A percentile compares a stretch with the other conserved stretches of the same genome.
These are phyloP conservation scores for Leptothorax acervorum DNA, from an alignment of 2,888 invertebrate species.

Conservation along the genomic window DNA sequence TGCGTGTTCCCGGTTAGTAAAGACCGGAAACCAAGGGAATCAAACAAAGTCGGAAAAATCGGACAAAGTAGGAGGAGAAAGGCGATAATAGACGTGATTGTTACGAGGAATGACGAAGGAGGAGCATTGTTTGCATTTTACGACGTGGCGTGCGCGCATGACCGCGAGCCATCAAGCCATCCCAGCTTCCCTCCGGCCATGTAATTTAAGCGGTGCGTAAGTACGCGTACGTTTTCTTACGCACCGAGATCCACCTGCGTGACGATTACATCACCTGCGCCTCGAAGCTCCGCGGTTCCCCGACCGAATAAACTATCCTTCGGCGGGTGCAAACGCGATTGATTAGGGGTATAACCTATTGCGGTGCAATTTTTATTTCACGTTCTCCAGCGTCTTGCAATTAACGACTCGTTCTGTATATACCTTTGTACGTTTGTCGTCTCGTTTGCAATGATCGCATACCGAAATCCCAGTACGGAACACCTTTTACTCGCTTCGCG, in stretches of 20 bases:
- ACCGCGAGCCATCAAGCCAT: constrained; percentile 42
- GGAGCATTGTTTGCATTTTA: constrained; percentile 73
- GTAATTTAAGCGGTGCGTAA: constrained; percentile 57
- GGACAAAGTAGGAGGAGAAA: constrained; percentile 30
- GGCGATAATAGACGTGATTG: constrained; percentile 38
- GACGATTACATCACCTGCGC: constrained; percentile 58
- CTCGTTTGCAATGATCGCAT: not conserved
- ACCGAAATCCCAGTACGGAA: not conserved
- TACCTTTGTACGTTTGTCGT: not conserved
- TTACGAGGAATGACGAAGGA: constrained; percentile 62
- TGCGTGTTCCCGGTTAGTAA: not conserved
- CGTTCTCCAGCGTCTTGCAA: not conserved
- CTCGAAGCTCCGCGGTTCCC: constrained; percentile 48
- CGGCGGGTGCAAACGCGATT: not conserved
- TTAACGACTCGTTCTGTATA: not conserved
- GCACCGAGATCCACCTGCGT: constrained; percentile 43
- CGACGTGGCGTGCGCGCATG: constrained; percentile 57
- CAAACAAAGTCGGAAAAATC: not conserved
- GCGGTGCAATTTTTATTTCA: not conserved
- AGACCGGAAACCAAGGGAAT: constrained; percentile 1
- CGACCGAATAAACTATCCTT: constrained; percentile 3
- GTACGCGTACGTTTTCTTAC: constrained; percentile 62
- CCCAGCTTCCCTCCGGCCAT: constrained; percentile 49
- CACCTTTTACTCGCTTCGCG: constrained; percentile 56
- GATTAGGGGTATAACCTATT: not conserved